Base-by-base conservation (phyloP, 2,888 invertebrate species). In the Cancer borealis region DNA sequence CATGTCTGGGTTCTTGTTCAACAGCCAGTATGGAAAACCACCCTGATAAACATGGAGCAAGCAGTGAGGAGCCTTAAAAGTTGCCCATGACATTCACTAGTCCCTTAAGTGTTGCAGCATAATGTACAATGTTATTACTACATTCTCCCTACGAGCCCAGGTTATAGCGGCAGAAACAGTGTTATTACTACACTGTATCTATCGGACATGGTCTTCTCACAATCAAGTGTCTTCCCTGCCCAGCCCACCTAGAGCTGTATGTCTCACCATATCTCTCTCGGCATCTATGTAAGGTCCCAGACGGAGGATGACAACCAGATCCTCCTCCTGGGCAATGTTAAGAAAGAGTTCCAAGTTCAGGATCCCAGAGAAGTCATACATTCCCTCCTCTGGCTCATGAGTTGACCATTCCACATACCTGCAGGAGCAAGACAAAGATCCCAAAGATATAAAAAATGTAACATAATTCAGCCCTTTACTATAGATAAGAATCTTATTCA, bases 1-100 rank as follows among this genome's bases (percentile, higher is more conserved):
- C 95, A 98, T 98, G n/a, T 97, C 96, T 0, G 98, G 97, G 96
- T 97, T 97, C 3, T 96, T 96, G 95, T 97, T 97, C 17, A 98
- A 96, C 87, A 98, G 96, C 98, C 98, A 98, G 96, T 98, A 98
- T 0, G 98, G 98, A 49, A 98, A 97, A 6, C 98, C 98, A 21
- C 98, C 98, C 98, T 95, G 93, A 26, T n/a, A 26, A 73, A 73
- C 73, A 73, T 14, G 14, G 8, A 26, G 8, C 73, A 73, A 26
- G 0, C 73, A 73, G 26, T 73, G 26, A 73, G 73, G 26, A 73
- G 26, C 26, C 73, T 73, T 73, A 3, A 5, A 73, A 73, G 26
- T 73, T 21, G 21, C 3, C 60, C 60, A 60, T 5, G 21, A 60
- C 60, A 60, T 21, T 60, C 60, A 14, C 17, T 60, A 60, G 60